Percentiles rank a stretch among this genome's conserved stretches.
Conservation (phyloP, 2,797 vertebrate genomes). For the Pipistrellus kuhlii region DNA sequence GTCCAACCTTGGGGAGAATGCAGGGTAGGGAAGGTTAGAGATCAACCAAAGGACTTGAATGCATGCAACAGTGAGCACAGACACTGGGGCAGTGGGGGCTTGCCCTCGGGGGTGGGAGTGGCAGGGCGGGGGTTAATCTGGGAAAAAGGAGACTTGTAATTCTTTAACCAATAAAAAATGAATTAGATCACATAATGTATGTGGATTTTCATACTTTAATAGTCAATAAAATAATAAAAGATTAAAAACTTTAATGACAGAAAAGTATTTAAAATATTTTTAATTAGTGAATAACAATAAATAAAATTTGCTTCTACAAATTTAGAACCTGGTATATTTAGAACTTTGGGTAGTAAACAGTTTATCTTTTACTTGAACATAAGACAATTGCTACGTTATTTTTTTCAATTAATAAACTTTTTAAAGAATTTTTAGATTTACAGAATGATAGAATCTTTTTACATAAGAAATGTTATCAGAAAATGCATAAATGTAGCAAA, state of each 20-base stretch:
- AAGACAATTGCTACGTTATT: not conserved
- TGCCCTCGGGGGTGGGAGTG: no score
- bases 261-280: not conserved
- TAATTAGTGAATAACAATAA: not conserved
- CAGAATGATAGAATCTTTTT: not conserved
- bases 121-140: no score
- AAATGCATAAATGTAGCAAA: slow-evolving; percentile 15
- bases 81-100: no score
- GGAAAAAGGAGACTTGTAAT: no score
- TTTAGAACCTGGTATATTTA: slow-evolving; percentile 12
- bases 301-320: not conserved
- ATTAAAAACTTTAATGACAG: not conserved
- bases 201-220: not conserved
- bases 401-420: not conserved
- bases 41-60: no score
- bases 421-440: slow-evolving; percentile 4
- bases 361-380: slow-evolving; percentile 38
- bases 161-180: not conserved
- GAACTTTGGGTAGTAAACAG: not conserved
- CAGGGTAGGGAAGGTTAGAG: no score
- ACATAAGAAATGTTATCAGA: not conserved
- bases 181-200: not conserved
- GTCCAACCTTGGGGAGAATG: no score
- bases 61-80: no score
- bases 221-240: slow-evolving; percentile 45